Percentiles rank a stretch among this genome's conserved stretches.
phyloP scores from a whole-genome alignment of 1,140 invertebrate species.

The Potamilus streckersoni region DNA sequence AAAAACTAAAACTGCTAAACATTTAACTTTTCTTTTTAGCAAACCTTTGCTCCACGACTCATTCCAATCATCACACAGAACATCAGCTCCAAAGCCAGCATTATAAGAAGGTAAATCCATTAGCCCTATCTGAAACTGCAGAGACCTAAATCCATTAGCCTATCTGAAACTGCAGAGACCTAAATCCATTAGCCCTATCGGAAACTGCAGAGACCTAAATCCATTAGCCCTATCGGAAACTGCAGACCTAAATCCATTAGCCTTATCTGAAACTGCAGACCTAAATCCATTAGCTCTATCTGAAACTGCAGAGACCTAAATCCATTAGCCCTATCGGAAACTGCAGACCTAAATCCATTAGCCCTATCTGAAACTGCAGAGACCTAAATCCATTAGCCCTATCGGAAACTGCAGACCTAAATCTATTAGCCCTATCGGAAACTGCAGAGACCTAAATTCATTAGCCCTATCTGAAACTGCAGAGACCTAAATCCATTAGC shows the following conservation, averaged over 20 bases:
- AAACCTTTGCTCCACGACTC: constrained; percentile 86
- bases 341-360: constrained; percentile 14
- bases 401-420: not conserved
- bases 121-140: not conserved
- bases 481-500: too few species aligned
- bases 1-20: too few species aligned
- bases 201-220: not conserved
- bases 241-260: too few species aligned
- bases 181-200: not conserved
- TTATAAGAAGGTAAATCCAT: constrained; percentile 78
- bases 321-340: not conserved
- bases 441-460: not conserved
- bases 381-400: not conserved
- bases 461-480: not conserved
- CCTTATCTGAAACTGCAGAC: too few species aligned
- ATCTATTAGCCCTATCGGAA: not conserved
- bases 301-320: too few species aligned
- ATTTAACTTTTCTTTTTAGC: constrained; percentile 60
- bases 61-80: constrained; percentile 88
- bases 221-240: not conserved
- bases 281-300: too few species aligned
- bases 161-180: not conserved
- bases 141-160: not conserved
- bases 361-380: not conserved
- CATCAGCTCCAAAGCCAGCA: constrained; percentile 87